Conservation (phyloP, 2,888 invertebrate genomes). For the Auanema sp. region DNA sequence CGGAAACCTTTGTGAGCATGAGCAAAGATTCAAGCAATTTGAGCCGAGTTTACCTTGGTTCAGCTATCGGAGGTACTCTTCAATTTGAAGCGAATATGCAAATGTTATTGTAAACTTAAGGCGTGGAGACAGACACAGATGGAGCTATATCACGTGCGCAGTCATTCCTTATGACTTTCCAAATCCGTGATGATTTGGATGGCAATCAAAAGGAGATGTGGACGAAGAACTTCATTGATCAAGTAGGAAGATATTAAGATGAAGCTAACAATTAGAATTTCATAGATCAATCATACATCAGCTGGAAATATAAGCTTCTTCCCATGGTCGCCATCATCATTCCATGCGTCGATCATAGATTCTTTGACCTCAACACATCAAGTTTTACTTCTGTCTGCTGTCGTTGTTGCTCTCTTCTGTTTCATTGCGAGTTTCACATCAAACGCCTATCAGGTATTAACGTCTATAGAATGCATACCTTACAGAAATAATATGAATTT, state of each 20-base stretch:
- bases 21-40: constrained; percentile 41
- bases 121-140: constrained; percentile 51
- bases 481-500: constrained; percentile 21
- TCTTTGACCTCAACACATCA: constrained; percentile 11
- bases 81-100: constrained; percentile 72
- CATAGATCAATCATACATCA: constrained; percentile 20
- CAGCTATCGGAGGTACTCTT: constrained; percentile 35
- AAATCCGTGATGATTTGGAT: constrained; percentile 40
- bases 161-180: constrained; percentile 47
- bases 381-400: constrained; percentile 33
- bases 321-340: constrained; percentile 39
- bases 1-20: constrained; percentile 47
- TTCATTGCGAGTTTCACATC: constrained; percentile 36
- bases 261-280: background rate
- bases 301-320: constrained; percentile 33
- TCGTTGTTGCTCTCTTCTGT: constrained; percentile 38
- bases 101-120: constrained; percentile 73
- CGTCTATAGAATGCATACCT: too few relatives aligned
- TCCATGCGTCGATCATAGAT: constrained; percentile 24
- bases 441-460: constrained; percentile 54
- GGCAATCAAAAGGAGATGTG: constrained; percentile 39
- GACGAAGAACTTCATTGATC: constrained; percentile 46
- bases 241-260: constrained; percentile 22
- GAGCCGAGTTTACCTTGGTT: constrained; percentile 41
- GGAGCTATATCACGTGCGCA: constrained; percentile 50